Conservation (phyloP, 1,140 invertebrate genomes). For the Rhizoglyphus robini region DNA sequence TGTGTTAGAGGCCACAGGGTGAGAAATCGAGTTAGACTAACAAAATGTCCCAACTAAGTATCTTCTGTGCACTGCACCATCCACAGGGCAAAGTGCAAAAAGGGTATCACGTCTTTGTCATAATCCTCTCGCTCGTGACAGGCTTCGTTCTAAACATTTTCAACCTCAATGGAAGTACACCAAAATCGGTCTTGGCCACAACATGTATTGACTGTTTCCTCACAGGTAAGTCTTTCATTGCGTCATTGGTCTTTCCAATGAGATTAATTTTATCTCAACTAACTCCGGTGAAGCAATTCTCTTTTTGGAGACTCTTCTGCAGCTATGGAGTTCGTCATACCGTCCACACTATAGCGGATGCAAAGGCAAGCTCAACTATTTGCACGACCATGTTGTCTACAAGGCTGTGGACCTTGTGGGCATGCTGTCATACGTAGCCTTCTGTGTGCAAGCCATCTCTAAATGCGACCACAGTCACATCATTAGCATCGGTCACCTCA, state of each 20-base stretch:
- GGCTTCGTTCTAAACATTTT: background rate
- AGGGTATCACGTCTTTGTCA: background rate
- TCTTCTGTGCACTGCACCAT: conserved; percentile 3
- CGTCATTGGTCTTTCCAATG: too few species aligned
- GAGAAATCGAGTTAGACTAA: too few species aligned
- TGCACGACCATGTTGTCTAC: background rate
- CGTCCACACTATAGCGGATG: background rate
- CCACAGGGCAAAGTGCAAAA: background rate
- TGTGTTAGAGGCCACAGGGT: too few species aligned
- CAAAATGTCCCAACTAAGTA: background rate
- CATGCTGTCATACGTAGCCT: background rate
- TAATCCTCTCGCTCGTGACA: background rate
- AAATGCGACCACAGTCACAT: too few species aligned
- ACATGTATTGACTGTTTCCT: background rate
- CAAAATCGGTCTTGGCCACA: background rate
- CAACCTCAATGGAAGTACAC: background rate
- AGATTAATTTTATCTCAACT: too few species aligned
- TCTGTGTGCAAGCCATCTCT: too few species aligned
- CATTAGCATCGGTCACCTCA: background rate
- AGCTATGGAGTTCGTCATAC: background rate
- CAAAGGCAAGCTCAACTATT: background rate
- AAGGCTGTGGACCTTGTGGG: background rate
- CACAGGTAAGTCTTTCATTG: background rate
- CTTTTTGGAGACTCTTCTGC: background rate
- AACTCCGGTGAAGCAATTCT: too few species aligned